Base-by-base conservation (phyloP, 2,113 vertebrate genomes). In the Rhabdomys dilectus region DNA sequence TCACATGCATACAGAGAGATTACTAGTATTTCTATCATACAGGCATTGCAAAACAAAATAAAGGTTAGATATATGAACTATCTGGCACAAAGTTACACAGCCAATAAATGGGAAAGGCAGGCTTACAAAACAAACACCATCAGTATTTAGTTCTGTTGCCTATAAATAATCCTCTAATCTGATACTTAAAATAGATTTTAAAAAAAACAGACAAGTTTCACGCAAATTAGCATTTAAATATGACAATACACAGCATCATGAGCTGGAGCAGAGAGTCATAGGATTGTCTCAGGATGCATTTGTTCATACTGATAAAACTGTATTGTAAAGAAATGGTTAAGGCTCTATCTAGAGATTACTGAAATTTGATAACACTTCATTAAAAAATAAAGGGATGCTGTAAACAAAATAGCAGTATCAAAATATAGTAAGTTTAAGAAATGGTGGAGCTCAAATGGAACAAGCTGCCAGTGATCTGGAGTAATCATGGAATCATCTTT, bases 181-280 rank as follows among this genome's bases (percentile, higher is more conserved):
- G 29, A 56, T 34, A 64, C n/a, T 31, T 70, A 82, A 92, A 62
- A 92, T 7, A 22, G 51, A 58, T 66, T 76, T 66, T 76, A 42
- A 3, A 93, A 29, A 93, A 75, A 88, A 53, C 24, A 45, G 29
- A 19, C 1, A 72, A 94, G 5, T 5, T 36, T 53, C 0, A 13
- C 0, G 29, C 85, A 90, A n/a, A 12, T 80, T 56, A 87, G 48
- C 72, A 24, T 96, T 96, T 92, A 45, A 91, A 93, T 70, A 85
- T 15, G 48, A 42, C 64, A 58, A 66, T 45, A 86, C 24, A 39
- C 6, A 34, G 60, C 42, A 85, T 7, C 68, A 4, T 78, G 39
- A 86, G n/a, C 62, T 76, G 6, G 36, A 2, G 36, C 8, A 81
- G 86, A 81, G 0, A 91, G 29, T 42, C 5, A 26, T 3, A 93